Base-by-base conservation (phyloP, 2,797 vertebrate genomes). In the Sebastes ruberrimus region DNA sequence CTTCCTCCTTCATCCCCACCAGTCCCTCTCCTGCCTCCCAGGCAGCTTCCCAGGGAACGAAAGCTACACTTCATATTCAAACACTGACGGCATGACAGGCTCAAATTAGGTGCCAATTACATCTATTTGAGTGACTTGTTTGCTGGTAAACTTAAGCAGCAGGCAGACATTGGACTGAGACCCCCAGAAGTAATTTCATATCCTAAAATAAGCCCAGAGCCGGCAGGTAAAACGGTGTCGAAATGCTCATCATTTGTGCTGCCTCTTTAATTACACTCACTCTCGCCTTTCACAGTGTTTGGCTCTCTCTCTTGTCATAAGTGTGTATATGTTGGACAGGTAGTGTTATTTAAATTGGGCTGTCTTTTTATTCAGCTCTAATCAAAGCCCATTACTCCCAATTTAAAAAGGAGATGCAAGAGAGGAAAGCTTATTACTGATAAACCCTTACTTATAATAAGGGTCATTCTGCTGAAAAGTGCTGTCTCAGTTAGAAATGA, bases 61-160 rank as follows among this genome's bases (percentile, higher is more conserved):
- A 73, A 69, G 74, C 82, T 32, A 68, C 75, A 69, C 70, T 83
- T 89, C 71, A 56, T 92, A 79, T 83, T 90, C 81, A 81, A 78
- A 92, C 82, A 76, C 82, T 87, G 88, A 92, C 88, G 80, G 80
- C 59, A 76, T 76, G 87, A 93, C 93, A 91, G 89, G 63, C 82
- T 90, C 86, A 90, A 93, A 94, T 95, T 91, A 94, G 90, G 81
- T 90, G 90, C 85, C 91, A 93, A 87, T 93, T 95, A 92, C 88
- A 84, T 91, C 55, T 64, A 71, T 90, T 83, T 83, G 91, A 91
- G 85, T 85, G 87, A 89, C 86, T 91, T 93, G 86, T 93, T 95
- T 92, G 86, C 82, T 74, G 76, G 78, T 89, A 91, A 90, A 87
- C 69, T 59, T 88, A 81, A 89, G 84, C 83, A 94, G 86, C 92